Evolutionary conservation across 2,888 invertebrate genomes (phyloP).

Genomic region (Ellobium chinense): DNA sequence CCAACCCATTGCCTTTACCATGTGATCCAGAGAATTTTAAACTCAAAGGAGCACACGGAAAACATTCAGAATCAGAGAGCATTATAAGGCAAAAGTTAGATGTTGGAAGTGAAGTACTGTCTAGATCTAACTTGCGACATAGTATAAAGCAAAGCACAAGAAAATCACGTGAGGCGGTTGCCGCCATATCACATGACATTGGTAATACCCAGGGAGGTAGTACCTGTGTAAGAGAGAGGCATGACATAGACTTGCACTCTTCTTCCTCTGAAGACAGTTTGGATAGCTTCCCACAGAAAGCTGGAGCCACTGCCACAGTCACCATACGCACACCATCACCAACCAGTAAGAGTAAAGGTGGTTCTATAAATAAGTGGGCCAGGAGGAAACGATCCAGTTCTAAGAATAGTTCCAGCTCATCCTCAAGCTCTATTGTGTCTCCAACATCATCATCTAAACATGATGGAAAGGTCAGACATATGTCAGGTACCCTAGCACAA

Average conservation of each 20-base stretch:
- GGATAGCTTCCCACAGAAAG: background rate
- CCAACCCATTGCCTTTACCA: too few species aligned
- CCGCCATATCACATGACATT: background rate
- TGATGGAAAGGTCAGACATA: background rate
- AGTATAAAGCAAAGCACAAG: background rate
- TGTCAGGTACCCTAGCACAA: background rate
- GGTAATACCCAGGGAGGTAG: background rate
- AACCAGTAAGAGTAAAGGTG: constrained; percentile 56
- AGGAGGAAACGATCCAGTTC: constrained; percentile 53
- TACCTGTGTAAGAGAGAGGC: background rate
- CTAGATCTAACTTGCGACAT: background rate
- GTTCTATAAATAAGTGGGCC: constrained; percentile 64
- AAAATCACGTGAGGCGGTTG: background rate
- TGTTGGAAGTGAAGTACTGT: too few species aligned
- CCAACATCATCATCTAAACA: constrained; percentile 8
- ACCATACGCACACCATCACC: constrained; percentile 55
- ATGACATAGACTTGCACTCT: background rate
- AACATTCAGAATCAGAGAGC: too few species aligned
- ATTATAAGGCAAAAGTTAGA: too few species aligned
- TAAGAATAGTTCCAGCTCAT: constrained; percentile 2
- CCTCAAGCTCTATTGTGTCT: background rate
- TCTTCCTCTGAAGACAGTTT: background rate
- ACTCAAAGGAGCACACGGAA: too few species aligned
- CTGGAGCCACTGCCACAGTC: background rate
- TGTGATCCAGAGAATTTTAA: too few species aligned